phyloP scores from a whole-genome alignment of 2,888 invertebrate species.

The Schizaphis graminum region DNA sequence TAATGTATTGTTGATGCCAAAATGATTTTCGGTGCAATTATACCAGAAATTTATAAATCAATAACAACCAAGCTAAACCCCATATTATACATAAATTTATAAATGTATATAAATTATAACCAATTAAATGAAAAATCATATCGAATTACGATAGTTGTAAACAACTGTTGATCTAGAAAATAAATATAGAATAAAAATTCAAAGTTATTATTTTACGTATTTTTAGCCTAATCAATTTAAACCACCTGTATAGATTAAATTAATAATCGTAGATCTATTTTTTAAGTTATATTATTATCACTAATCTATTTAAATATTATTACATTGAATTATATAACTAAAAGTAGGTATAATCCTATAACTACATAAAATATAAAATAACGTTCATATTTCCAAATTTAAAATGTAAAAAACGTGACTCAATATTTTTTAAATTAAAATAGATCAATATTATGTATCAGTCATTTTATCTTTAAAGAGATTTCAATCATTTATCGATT shows the following conservation, averaged over 20 bases:
- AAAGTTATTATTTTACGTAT: not conserved
- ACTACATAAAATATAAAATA: not conserved
- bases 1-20: not conserved
- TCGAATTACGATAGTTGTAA: not conserved
- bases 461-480: not conserved
- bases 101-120: not conserved
- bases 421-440: not conserved
- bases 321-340: not conserved
- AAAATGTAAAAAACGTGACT: not conserved
- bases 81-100: not conserved
- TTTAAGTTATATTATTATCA: not conserved
- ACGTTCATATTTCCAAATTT: not conserved
- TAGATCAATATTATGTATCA: not conserved
- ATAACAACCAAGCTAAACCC: not conserved
- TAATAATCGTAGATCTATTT: not conserved
- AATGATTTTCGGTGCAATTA: not conserved
- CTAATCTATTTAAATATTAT: not conserved
- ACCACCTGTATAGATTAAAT: not conserved
- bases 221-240: not conserved
- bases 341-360: not conserved
- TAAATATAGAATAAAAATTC: not conserved
- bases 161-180: not conserved
- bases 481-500: conserved; percentile 15
- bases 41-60: not conserved
- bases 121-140: not conserved